A percentile compares a stretch with the other conserved stretches of the same genome.
These are phyloP conservation scores for Lapara coniferarum DNA, from an alignment of 2,888 invertebrate species.

Conservation along the genomic window DNA sequence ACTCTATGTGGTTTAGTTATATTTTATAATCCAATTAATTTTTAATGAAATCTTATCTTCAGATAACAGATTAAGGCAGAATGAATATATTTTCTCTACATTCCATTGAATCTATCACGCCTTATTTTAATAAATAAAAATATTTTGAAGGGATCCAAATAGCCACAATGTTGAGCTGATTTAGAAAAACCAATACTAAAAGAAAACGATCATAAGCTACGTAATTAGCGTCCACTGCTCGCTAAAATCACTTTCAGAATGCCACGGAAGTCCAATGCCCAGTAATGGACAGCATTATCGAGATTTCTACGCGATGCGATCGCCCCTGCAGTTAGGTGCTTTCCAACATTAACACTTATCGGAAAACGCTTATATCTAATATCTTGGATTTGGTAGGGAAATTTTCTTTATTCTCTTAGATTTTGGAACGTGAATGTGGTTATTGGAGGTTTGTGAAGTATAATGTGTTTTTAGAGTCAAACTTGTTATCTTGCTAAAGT, in stretches of 20 bases:
- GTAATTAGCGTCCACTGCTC: neutral
- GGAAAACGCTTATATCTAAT: slow-evolving; percentile 22
- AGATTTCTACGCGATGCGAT: neutral
- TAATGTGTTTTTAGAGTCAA: neutral
- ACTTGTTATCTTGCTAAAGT: too few species aligned
- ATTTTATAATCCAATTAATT: neutral
- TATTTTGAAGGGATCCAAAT: too few species aligned
- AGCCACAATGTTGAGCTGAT: too few species aligned
- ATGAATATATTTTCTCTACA: too few species aligned
- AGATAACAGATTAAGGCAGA: too few species aligned
- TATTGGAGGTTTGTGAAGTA: neutral
- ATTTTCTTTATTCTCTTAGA: slow-evolving; percentile 24
- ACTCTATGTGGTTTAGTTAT: neutral
- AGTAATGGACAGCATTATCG: slow-evolving; percentile 23
- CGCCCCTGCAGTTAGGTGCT: slow-evolving; percentile 2
- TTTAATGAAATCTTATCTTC: too few species aligned
- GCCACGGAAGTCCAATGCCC: neutral
- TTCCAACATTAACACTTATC: slow-evolving; percentile 13
- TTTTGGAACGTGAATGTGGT: neutral
- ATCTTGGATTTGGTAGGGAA: slow-evolving; percentile 8
- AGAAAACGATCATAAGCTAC: neutral
- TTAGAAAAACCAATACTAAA: too few species aligned
- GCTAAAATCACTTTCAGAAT: neutral
- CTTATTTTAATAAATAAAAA: too few species aligned
- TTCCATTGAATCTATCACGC: too few species aligned